These are phyloP conservation scores for Stenichneumon culpator DNA, from an alignment of 2,888 invertebrate species.

Conservation along the genomic window DNA sequence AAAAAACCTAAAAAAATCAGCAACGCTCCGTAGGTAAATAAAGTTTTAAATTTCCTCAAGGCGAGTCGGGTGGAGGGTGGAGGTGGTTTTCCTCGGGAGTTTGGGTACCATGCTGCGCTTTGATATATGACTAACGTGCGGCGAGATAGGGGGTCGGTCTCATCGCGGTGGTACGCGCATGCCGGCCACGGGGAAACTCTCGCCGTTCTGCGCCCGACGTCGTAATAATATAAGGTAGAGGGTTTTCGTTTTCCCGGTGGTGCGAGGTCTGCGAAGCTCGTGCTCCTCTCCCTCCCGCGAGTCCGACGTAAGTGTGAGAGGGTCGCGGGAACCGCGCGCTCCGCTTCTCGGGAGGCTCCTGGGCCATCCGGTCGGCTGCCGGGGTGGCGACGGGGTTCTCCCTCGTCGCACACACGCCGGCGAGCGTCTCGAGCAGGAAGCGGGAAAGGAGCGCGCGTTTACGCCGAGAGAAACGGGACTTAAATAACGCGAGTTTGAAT, in stretches of 20 bases:
- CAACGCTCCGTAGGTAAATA: conserved; percentile 76
- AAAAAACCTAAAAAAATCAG: background rate
- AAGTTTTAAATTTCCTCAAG: conserved; percentile 82
- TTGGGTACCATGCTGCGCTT: conserved; percentile 1
- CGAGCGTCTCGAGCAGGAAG: conserved; percentile 54
- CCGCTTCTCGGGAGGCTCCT: conserved; percentile 41
- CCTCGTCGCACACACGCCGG: conserved; percentile 24
- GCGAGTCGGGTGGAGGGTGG: background rate
- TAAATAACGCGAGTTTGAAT: conserved; percentile 85
- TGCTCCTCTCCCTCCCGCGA: background rate
- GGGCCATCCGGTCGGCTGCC: conserved; percentile 12
- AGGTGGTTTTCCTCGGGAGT: conserved; percentile 14
- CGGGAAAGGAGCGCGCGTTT: conserved; percentile 44
- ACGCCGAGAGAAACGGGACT: conserved; percentile 68
- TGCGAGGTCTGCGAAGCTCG: conserved; percentile 23
- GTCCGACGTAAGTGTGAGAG: conserved; percentile 33
- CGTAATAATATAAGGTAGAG: conserved; percentile 64
- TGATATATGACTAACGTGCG: conserved; percentile 55
- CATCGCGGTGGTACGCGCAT: conserved; percentile 9
- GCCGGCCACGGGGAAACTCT: conserved; percentile 44
- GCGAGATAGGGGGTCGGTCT: conserved; percentile 48
- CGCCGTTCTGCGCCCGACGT: conserved; percentile 52
- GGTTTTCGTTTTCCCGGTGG: background rate
- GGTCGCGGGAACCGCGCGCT: background rate
- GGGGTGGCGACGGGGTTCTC: conserved; percentile 16